phyloP scores from a whole-genome alignment of 2,113 vertebrate species.

The Gambusia holbrooki region DNA sequence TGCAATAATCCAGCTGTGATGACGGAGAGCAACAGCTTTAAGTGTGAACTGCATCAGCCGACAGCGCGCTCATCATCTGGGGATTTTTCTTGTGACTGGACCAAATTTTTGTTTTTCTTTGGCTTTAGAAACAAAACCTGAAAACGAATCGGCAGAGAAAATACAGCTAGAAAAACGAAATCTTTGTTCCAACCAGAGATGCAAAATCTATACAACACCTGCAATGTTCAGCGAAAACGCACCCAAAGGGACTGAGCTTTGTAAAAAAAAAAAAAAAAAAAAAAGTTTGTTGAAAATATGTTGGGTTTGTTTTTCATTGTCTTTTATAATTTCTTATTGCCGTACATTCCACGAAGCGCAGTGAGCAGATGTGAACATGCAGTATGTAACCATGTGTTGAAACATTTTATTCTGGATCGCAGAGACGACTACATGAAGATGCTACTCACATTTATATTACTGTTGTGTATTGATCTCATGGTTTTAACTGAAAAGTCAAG shows the following conservation, averaged over 20 bases:
- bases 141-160: constrained; percentile 47
- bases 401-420: constrained; percentile 29
- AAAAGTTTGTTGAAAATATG: constrained; percentile 61
- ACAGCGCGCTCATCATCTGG: not conserved
- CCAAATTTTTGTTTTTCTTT: constrained; percentile 49
- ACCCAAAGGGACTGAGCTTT: constrained; percentile 59
- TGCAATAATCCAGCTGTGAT: constrained; percentile 61
- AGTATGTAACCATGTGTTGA: constrained; percentile 28
- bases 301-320: constrained; percentile 57
- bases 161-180: constrained; percentile 55
- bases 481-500: constrained; percentile 41
- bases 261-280: constrained; percentile 57
- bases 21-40: constrained; percentile 40
- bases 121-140: constrained; percentile 54
- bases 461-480: constrained; percentile 49
- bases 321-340: constrained; percentile 58
- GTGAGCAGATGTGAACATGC: constrained; percentile 30
- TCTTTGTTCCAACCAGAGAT: constrained; percentile 61
- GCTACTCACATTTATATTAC: constrained; percentile 39
- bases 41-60: not conserved
- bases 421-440: constrained; percentile 13
- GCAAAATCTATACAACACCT: constrained; percentile 56
- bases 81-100: constrained; percentile 54
- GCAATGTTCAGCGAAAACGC: constrained; percentile 62
- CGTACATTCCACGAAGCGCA: constrained; percentile 33